Evolutionary conservation across 2,888 invertebrate genomes (phyloP), one percentile per base, ranked within the genome.

Genomic region (Taphrorychus bicolor): DNA sequence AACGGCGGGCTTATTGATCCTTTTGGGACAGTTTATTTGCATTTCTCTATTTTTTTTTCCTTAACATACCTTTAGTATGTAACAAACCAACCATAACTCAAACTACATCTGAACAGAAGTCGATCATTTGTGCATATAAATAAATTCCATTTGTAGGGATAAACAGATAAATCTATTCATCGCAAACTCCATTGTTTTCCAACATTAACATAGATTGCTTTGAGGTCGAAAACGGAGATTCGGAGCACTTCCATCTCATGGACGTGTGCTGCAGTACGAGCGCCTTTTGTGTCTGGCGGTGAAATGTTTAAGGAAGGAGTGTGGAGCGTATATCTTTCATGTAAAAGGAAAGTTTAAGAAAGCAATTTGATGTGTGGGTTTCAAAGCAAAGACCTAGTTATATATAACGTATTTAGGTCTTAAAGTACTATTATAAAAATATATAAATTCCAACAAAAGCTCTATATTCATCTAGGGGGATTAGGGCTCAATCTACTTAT

Each of bases 101-200:
- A 32, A 11, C 7, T 7, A 32, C 11, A 32, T 32, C 11, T 32
- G 11, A 32, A 32, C 11, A 32, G 11, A 32, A 9, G 32, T 32
- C 32, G 14, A 14, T 14, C 45, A 45, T 16, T 16, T 14, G 17
- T 14, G 16, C 14, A 45, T 11, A 11, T 32, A 32, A 7, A 32
- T 45, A 45, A 45, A 45, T 45, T 45, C 45, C 14, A 45, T 45
- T 45, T 45, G 14, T 16, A 45, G 17, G n/a, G 16, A 17, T 45
- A 45, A 45, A 45, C 45, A 45, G 17, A 45, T 45, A 45, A 45
- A 45, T 45, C 45, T 45, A 45, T 45, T 45, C 45, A 45, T 45
- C 45, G 5, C 16, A 45, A n/a, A 16, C 14, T 14, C 16, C 45
- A 45, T 45, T 45, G 45, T 45, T 45, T 45, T 17, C 14, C 5